A percentile compares a stretch with the other conserved stretches of the same genome.
Conservation (phyloP, 2,113 vertebrate species). For the Pseudopodoces humilis region DNA sequence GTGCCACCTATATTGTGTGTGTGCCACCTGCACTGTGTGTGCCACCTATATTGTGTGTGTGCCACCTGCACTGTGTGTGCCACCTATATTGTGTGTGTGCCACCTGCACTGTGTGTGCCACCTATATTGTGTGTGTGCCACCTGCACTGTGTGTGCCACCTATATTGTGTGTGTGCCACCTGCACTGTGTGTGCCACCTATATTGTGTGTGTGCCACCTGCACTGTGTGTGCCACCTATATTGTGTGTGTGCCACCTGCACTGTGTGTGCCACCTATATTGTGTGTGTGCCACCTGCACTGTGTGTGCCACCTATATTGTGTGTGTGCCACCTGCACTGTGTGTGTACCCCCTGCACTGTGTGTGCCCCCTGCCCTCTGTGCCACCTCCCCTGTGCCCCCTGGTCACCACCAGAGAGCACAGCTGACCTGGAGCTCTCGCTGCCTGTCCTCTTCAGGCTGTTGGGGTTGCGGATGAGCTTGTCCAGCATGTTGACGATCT, state of each 20-base stretch:
- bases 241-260: not conserved
- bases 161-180: not conserved
- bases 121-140: not conserved
- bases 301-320: not conserved
- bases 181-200: not conserved
- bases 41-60: not conserved
- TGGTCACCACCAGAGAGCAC: not conserved
- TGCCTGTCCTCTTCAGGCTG: conserved; percentile 93
- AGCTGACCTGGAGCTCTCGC: conserved; percentile 85
- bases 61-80: not conserved
- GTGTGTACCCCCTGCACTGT: too few species aligned
- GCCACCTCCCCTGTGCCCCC: not conserved
- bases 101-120: not conserved
- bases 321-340: not conserved
- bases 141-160: not conserved
- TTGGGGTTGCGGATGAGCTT: conserved; percentile 98
- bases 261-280: not conserved
- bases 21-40: not conserved
- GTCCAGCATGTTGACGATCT: conserved; percentile 99
- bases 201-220: not conserved
- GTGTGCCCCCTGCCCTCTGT: not conserved
- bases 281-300: not conserved
- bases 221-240: not conserved
- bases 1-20: not conserved
- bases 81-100: not conserved